Percentiles rank a stretch among this genome's conserved stretches.
These are phyloP conservation scores for Muricea muricata DNA, from an alignment of 92 coral and sea anemone genomes.

Conservation along the genomic window DNA sequence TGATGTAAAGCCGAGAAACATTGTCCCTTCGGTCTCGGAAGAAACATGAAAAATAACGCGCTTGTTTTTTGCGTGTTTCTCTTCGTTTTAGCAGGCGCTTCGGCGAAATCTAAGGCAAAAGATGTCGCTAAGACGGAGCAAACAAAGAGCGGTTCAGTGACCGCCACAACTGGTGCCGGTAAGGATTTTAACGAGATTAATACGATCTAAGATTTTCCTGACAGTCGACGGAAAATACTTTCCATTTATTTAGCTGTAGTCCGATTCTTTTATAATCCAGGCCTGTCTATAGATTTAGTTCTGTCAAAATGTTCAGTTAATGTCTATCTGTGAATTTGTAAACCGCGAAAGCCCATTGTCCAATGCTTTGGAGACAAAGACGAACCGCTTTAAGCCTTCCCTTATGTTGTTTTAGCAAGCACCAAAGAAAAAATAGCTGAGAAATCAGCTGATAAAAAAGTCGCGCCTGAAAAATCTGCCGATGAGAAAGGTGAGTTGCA, in stretches of 20 bases:
- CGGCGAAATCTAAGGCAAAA: neutral
- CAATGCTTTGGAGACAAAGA: no score
- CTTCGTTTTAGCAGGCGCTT: neutral
- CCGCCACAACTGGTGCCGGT: neutral
- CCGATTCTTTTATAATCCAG: no score
- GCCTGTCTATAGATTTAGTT: no score
- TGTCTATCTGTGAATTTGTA: no score
- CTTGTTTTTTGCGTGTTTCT: slow-evolving; percentile 11
- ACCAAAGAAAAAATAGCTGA: neutral
- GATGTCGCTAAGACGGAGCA: neutral
- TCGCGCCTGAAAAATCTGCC: no score
- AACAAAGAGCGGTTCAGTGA: neutral
- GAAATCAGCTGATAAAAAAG: neutral
- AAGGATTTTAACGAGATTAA: neutral
- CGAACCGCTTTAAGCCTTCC: no score
- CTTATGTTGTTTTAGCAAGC: neutral
- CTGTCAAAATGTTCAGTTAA: no score
- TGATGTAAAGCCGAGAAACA: neutral
- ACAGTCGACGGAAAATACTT: neutral
- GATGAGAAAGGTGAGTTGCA: no score
- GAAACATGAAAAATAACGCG: slow-evolving; percentile 27
- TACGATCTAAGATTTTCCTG: neutral
- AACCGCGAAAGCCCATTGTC: no score
- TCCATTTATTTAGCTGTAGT: neutral
- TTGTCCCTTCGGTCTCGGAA: neutral